Conservation (phyloP, 2,797 vertebrate species). For the Pampus argenteus region DNA sequence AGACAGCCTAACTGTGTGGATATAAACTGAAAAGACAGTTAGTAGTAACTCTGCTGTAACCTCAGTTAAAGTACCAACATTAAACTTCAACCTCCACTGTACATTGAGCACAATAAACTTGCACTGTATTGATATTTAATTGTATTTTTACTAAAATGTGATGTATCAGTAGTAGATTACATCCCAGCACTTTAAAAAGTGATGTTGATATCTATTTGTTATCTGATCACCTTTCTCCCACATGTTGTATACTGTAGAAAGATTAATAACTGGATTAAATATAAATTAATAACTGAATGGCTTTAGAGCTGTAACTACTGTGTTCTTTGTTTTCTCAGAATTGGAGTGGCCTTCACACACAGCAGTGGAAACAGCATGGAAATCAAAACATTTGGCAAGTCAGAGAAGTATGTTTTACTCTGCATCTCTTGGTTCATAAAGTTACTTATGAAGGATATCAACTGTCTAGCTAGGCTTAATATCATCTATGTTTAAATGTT, state of each 20-base stretch:
- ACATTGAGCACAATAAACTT: not conserved
- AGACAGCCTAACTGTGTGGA: constrained; percentile 3
- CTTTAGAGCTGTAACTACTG: not conserved
- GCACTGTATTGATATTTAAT: not conserved
- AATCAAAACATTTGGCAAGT: constrained; percentile 92
- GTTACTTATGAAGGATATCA: not conserved
- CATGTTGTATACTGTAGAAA: not conserved
- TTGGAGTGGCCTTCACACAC: constrained; percentile 92
- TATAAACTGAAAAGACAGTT: constrained; percentile 18
- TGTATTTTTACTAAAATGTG: not conserved
- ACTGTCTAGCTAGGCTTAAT: not conserved
- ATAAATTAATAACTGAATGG: not conserved
- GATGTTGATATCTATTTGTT: not conserved
- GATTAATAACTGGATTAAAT: not conserved
- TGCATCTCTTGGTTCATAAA: not conserved
- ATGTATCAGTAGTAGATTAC: too few species aligned
- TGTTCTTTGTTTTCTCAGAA: constrained; percentile 73
- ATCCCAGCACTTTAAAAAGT: not conserved
- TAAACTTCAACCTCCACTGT: not conserved
- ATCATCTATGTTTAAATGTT: not conserved
- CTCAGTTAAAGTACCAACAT: not conserved
- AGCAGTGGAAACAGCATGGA: constrained; percentile 90
- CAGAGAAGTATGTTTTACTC: constrained; percentile 87
- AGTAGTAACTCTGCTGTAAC: constrained; percentile 1
- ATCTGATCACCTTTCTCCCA: not conserved